These are phyloP conservation scores for Neopipo cinnamomea DNA, from an alignment of 2,113 vertebrate genomes.

Conservation along the genomic window DNA sequence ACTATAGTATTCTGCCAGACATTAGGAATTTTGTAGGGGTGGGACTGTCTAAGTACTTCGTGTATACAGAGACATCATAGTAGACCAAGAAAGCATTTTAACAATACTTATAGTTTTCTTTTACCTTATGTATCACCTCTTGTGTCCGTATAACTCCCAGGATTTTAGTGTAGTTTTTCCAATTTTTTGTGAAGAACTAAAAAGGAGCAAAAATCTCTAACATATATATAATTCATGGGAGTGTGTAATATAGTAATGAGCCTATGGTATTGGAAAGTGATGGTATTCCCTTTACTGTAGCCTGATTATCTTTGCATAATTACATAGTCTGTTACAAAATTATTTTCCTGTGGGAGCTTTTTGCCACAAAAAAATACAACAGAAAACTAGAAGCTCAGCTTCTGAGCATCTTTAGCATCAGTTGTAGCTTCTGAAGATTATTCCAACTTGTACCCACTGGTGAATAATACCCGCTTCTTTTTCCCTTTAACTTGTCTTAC, in stretches of 20 bases:
- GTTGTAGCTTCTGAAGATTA: neutral
- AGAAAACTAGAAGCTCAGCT: neutral
- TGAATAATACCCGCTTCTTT: neutral
- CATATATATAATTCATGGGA: neutral
- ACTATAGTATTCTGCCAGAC: neutral
- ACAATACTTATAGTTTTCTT: accelerated
- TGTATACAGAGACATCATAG: neutral
- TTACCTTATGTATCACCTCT: neutral
- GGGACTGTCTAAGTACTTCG: neutral
- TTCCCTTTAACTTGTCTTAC: neutral
- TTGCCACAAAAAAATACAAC: neutral
- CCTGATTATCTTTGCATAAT: neutral
- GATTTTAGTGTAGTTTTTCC: neutral
- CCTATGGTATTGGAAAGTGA: neutral
- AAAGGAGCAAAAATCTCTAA: neutral
- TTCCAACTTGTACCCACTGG: neutral
- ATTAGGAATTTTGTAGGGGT: neutral
- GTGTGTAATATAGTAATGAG: neutral
- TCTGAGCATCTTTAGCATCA: neutral
- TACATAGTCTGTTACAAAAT: neutral
- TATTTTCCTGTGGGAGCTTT: neutral
- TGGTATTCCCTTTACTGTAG: neutral
- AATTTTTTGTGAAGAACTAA: neutral
- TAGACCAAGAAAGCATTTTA: neutral
- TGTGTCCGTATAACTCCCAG: neutral